Percentiles rank a stretch among this genome's conserved stretches.
These are phyloP conservation scores for Odontesthes bonariensis DNA, from an alignment of 2,113 vertebrate species.

Conservation along the genomic window DNA sequence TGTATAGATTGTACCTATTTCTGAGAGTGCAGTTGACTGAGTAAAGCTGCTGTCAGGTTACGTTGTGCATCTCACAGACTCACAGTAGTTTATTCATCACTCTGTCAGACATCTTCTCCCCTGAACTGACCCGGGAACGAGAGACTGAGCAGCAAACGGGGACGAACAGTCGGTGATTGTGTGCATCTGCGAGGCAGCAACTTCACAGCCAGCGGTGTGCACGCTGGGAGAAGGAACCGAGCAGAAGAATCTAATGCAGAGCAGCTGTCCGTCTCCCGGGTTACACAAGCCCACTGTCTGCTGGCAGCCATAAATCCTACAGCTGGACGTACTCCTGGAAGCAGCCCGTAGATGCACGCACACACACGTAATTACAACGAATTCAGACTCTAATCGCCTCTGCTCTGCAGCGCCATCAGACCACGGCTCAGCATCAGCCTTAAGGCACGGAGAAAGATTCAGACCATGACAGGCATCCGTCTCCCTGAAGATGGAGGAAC, in stretches of 20 bases:
- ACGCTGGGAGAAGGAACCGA: constrained; percentile 58
- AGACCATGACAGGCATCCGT: constrained; percentile 33
- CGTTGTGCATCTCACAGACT: no score
- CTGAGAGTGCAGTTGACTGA: no score
- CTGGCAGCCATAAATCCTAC: constrained; percentile 66
- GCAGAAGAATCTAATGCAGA: constrained; percentile 72
- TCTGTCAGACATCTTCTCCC: constrained; percentile 39
- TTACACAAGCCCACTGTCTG: constrained; percentile 74
- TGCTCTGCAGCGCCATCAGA: constrained; percentile 40
- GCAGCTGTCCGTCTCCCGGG: constrained; percentile 79
- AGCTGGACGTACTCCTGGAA: constrained; percentile 51
- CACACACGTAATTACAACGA: not conserved
- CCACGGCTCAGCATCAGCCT: constrained; percentile 37
- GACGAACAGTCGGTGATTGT: constrained; percentile 13
- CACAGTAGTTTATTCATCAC: constrained; percentile 15
- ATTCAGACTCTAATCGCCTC: constrained; percentile 16
- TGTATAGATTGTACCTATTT: no score
- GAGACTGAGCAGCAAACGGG: constrained; percentile 34
- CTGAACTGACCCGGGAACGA: constrained; percentile 21
- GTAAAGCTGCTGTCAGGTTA: no score
- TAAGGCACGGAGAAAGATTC: constrained; percentile 34
- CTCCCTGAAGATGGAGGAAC: constrained; percentile 13
- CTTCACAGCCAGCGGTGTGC: constrained; percentile 27
- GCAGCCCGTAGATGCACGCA: constrained; percentile 9
- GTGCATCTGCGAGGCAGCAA: constrained; percentile 11